These are phyloP conservation scores for Melieria omissa DNA, from an alignment of 2,888 invertebrate genomes.

Conservation along the genomic window DNA sequence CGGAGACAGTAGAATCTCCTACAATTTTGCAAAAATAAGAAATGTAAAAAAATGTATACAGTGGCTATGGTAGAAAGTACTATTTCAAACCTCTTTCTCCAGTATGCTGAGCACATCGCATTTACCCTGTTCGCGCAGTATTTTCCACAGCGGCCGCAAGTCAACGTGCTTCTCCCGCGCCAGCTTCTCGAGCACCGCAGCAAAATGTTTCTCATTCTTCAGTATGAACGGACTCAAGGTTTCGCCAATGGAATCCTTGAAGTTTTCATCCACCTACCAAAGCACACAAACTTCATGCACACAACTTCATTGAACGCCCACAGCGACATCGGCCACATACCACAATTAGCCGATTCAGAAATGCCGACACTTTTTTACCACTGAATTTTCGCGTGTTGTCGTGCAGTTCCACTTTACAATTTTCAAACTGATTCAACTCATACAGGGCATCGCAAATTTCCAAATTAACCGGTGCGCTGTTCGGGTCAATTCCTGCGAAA, in stretches of 20 bases:
- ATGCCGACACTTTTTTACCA: slow-evolving; percentile 55
- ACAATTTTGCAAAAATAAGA: background rate
- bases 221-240: slow-evolving; percentile 56
- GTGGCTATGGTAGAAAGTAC: no score
- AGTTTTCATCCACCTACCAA: slow-evolving; percentile 57
- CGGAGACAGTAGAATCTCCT: slow-evolving; percentile 56
- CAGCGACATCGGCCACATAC: slow-evolving; percentile 45
- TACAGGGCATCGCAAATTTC: slow-evolving; percentile 63
- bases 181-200: slow-evolving; percentile 49
- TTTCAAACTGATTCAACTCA: slow-evolving; percentile 60
- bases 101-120: slow-evolving; percentile 60
- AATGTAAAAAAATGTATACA: no score
- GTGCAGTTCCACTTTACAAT: slow-evolving; percentile 51
- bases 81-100: slow-evolving; percentile 52
- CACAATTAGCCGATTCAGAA: slow-evolving; percentile 53
- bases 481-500: slow-evolving; percentile 44
- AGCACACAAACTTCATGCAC: slow-evolving; percentile 10
- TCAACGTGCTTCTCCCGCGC: slow-evolving; percentile 50
- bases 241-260: slow-evolving; percentile 57
- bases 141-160: slow-evolving; percentile 58
- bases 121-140: slow-evolving; percentile 53
- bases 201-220: slow-evolving; percentile 53
- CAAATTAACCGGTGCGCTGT: slow-evolving; percentile 55
- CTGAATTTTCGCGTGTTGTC: slow-evolving; percentile 52
- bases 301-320: background rate